These are phyloP conservation scores for Drosophila bifasciata DNA, from an alignment of 1,140 invertebrate species.

Conservation along the genomic window DNA sequence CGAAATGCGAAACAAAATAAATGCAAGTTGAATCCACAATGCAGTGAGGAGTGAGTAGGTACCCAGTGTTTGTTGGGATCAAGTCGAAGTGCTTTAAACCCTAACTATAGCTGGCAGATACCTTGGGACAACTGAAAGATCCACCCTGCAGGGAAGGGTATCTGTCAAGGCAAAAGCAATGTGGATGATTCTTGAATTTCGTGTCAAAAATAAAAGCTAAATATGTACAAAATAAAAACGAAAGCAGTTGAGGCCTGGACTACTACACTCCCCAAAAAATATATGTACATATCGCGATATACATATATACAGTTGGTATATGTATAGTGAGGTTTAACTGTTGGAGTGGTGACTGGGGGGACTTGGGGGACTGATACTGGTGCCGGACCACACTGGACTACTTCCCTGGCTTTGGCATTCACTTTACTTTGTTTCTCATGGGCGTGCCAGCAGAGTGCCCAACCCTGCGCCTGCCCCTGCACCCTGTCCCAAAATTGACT, in stretches of 20 bases:
- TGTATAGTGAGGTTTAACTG: slow-evolving; percentile 48
- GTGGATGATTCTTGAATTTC: slow-evolving; percentile 57
- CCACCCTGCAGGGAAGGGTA: slow-evolving; percentile 2
- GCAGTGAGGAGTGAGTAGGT: slow-evolving; percentile 16
- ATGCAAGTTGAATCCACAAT: slow-evolving; percentile 50
- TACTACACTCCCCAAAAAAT: slow-evolving; percentile 41
- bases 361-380: too few species aligned
- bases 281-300: slow-evolving; percentile 30
- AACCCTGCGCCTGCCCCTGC: slow-evolving; percentile 17
- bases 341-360: slow-evolving; percentile 4
- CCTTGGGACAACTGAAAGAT: too few species aligned
- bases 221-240: slow-evolving; percentile 38
- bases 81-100: slow-evolving; percentile 15
- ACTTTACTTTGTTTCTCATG: slow-evolving; percentile 40
- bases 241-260: slow-evolving; percentile 52
- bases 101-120: not conserved
- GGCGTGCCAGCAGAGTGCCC: slow-evolving; percentile 51
- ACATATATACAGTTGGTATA: slow-evolving; percentile 27
- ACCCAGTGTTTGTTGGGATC: not conserved
- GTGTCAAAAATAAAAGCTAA: slow-evolving; percentile 71
- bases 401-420: slow-evolving; percentile 41
- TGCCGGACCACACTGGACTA: slow-evolving; percentile 18
- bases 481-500: slow-evolving; percentile 30
- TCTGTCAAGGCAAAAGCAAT: not conserved
- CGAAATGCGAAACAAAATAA: slow-evolving; percentile 53